Percentiles rank a stretch among this genome's conserved stretches.
These are phyloP conservation scores for Caenorhabditis parvicauda DNA, from an alignment of 2,888 invertebrate species.

Conservation along the genomic window DNA sequence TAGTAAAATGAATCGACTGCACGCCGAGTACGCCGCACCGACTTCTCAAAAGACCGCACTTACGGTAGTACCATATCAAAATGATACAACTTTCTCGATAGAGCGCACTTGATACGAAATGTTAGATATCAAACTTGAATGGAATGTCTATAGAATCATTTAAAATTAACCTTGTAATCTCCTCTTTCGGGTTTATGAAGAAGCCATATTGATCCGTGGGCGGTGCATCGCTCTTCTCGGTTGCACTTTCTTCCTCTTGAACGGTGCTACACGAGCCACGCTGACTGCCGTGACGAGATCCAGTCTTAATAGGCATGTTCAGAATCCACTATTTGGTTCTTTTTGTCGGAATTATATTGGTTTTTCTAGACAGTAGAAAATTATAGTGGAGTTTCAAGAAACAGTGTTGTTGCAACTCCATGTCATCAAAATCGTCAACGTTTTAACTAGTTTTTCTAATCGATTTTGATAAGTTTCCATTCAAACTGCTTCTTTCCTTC, in stretches of 20 bases:
- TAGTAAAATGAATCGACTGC: no score
- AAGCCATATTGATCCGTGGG: conserved; percentile 21
- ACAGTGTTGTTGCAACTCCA: not conserved
- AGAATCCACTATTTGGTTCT: not conserved
- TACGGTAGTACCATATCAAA: no score
- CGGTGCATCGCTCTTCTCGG: conserved; percentile 1
- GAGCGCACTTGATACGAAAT: no score
- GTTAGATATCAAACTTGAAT: no score
- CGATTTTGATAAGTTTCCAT: no score
- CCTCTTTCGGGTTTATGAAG: conserved; percentile 1
- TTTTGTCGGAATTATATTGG: not conserved
- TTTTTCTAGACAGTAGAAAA: not conserved
- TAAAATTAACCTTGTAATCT: not conserved
- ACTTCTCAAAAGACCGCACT: not conserved
- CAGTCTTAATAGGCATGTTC: conserved; percentile 12
- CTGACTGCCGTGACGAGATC: conserved; percentile 15
- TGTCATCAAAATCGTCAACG: not conserved
- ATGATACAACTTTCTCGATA: no score
- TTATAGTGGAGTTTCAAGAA: not conserved
- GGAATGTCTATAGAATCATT: no score
- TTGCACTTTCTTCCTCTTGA: conserved; percentile 5
- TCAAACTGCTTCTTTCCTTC: no score
- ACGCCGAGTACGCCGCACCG: not conserved
- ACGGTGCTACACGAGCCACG: conserved; percentile 9
- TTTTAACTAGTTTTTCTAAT: not conserved